Base-by-base conservation (phyloP, 2,113 vertebrate species). In the Solea solea region DNA sequence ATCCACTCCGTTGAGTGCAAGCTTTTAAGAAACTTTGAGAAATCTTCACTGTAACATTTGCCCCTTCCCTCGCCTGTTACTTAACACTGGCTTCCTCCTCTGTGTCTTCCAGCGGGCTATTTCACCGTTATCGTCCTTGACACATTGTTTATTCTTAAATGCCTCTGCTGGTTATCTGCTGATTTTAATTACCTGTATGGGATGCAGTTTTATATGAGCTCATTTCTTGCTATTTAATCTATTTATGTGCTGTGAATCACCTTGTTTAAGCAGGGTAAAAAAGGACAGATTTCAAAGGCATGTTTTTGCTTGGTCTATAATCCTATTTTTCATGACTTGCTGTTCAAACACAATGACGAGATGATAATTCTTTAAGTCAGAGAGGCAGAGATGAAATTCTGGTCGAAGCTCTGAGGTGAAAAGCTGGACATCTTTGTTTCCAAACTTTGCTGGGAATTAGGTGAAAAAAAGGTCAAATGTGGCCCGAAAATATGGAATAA, bases 371-470 rank as follows among this genome's bases (percentile, higher is more conserved):
- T 63, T 21, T 21, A 11, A 63, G 44, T 80, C 68, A 71, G 27
- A 62, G 58, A 53, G 42, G 52, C 39, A 49, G 68, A 75, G 56
- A 62, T 42, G 57, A 59, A 72, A 69, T 59, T 73, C 27, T 65
- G 28, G 14, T 74, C 70, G 51, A 15, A 63, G 53, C 73, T 58
- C 42, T 68, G 48, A 85, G 67, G 41, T 40, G 40, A 74, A 75
- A 80, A 74, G 61, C 69, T 67, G 62, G 48, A 67, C 76, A 49
- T 57, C 68, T 71, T 74, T 69, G 46, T 64, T 62, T 72, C 27
- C 52, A 74, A 75, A 56, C 65, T 64, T 82, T 12, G 25, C 40
- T 46, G 48, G 7, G 39, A 72, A n/a, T 74, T 64, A 42, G 28
- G 34, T 52, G 34, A 69, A 57, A 74, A 76, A 64, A 42, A 56